Percentiles rank a stretch among this genome's conserved stretches.
These are phyloP conservation scores for Hystrix cristata DNA, from an alignment of 2,113 vertebrate species.

Conservation along the genomic window DNA sequence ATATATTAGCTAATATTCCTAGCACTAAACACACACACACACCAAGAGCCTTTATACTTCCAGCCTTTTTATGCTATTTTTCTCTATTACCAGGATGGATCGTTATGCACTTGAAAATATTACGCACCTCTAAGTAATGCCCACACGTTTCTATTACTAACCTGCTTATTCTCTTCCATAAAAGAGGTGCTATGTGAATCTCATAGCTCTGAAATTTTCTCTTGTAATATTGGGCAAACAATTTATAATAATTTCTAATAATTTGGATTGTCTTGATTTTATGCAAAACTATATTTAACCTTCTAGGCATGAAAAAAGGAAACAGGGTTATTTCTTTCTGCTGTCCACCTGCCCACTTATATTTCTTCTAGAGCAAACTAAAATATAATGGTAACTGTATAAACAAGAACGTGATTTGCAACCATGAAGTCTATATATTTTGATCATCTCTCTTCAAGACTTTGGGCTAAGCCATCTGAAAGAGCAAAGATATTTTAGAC, in stretches of 20 bases:
- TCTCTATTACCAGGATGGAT: not conserved
- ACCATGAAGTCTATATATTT: not conserved
- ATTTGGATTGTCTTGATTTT: slow-evolving; percentile 2
- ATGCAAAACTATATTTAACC: not conserved
- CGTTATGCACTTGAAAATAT: slow-evolving; percentile 32
- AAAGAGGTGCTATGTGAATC: not conserved
- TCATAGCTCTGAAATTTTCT: not conserved
- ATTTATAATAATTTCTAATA: slow-evolving; percentile 1
- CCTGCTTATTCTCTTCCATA: not conserved
- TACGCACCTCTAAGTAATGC: not conserved
- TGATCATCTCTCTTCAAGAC: not conserved
- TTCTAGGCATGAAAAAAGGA: slow-evolving; percentile 14
- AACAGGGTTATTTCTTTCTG: not conserved
- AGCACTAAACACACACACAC: not conserved
- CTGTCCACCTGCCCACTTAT: not conserved
- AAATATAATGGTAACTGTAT: not conserved
- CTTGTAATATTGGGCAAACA: not conserved
- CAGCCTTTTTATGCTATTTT: slow-evolving; percentile 24
- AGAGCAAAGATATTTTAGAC: not conserved
- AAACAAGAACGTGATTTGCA: not conserved
- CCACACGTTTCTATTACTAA: slow-evolving; percentile 2
- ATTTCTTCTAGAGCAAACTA: not conserved
- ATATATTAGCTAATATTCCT: not conserved
- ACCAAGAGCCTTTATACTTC: not conserved
- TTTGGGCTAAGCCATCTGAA: slow-evolving; percentile 11